Percentiles rank a stretch among this genome's conserved stretches.
These are phyloP conservation scores for Clarias laeviceps DNA, from an alignment of 2,797 vertebrate species.

Conservation along the genomic window DNA sequence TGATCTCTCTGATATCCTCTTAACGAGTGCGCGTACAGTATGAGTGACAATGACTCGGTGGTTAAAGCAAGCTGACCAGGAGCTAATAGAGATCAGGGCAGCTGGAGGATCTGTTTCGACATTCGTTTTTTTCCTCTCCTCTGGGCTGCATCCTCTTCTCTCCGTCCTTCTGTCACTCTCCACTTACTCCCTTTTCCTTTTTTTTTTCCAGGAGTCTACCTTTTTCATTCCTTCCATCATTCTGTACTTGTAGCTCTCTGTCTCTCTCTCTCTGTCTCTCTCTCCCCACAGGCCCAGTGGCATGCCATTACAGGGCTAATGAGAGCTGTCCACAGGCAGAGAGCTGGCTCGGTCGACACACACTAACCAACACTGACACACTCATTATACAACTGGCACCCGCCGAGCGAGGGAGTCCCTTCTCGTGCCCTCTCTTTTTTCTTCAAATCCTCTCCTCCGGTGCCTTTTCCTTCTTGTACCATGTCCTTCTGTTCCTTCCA, in stretches of 20 bases:
- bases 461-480: constrained; percentile 22
- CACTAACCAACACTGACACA: constrained; percentile 80
- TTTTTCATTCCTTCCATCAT: constrained; percentile 40
- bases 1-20: neutral
- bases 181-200: constrained; percentile 44
- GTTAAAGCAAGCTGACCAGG: constrained; percentile 48
- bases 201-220: constrained; percentile 40
- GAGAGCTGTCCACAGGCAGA: constrained; percentile 79
- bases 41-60: neutral
- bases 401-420: constrained; percentile 71
- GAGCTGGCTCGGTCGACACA: constrained; percentile 67
- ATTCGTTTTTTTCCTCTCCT: constrained; percentile 56
- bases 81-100: constrained; percentile 49
- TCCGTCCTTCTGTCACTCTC: constrained; percentile 41
- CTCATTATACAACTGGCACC: constrained; percentile 81
- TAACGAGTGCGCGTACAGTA: constrained; percentile 19
- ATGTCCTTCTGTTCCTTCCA: constrained; percentile 28
- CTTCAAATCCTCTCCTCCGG: constrained; percentile 39
- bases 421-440: constrained; percentile 49
- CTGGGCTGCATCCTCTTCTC: constrained; percentile 10
- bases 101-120: constrained; percentile 52
- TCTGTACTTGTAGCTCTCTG: constrained; percentile 51
- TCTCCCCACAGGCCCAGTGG: constrained; percentile 75
- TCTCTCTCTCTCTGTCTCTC: constrained; percentile 43
- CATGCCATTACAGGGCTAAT: constrained; percentile 82